Base-by-base conservation (phyloP, 1,140 invertebrate genomes). In the Caerostris extrusa region DNA sequence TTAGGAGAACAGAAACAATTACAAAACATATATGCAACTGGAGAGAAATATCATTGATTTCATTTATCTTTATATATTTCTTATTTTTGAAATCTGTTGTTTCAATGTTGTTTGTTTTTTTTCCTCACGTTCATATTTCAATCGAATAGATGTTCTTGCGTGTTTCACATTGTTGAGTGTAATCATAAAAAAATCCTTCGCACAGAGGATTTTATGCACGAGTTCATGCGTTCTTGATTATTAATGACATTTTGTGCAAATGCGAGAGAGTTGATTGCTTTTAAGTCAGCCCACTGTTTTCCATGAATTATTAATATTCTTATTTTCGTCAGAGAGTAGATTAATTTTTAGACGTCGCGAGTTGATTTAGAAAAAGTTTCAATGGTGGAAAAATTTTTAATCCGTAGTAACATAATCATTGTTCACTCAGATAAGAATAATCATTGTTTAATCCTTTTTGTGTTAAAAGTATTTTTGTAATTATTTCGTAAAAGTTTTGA, bases 261-360 rank as follows among this genome's bases (percentile, higher is more conserved):
- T 58, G 58, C 83, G 83, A 85, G 56, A 85, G 57, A 85, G 83
- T 85, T 85, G 83, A 85, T 85, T 85, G 83, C 83, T 85, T 85
- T 85, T 85, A 85, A 85, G 83, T 85, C 56, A 85, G 17, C 57
- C 83, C 19, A 34, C 57, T n/a, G 17, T 57, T 85, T 85, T 50
- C 83, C n/a, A 58, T 85, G 83, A 85, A 85, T 85, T 85, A 58
- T 85, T 85, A 85, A 85, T 57, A n/a, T 19, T 58, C 56, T 58
- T 85, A 85, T 85, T 85, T 85, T 57, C 34, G 83, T 85, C 57
- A 50, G 12, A 34, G 7, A 50, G 34, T 77, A 85, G 83, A 85
- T 85, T 85, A 85, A 60, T 85, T 85, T 85, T 85, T 57, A 85
- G 55, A 10, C 57, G 57, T 19, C n/a, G 19, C 6, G 34, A 34